Conservation (phyloP, 2,888 invertebrate genomes). For the Xestia xanthographa region DNA sequence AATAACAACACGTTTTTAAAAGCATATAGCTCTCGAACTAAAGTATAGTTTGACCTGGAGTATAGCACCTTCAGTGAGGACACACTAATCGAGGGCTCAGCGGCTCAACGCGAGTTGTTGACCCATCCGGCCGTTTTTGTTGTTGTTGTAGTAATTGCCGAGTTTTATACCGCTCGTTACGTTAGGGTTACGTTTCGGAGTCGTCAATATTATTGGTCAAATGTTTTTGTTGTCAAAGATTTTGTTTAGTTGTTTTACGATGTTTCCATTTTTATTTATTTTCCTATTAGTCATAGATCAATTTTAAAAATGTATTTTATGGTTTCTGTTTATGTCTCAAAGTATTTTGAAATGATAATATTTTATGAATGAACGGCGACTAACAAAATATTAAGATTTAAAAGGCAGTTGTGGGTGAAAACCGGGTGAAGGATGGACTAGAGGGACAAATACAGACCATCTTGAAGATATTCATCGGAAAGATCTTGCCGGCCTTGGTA, state of each 20-base stretch:
- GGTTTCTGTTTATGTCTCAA: neutral
- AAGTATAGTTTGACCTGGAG: slow-evolving; percentile 30
- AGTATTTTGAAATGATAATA: neutral
- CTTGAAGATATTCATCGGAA: neutral
- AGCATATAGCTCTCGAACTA: neutral
- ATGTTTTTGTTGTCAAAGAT: slow-evolving; percentile 10
- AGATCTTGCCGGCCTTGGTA: too few species aligned
- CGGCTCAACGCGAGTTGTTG: slow-evolving; percentile 31
- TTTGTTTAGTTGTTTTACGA: neutral
- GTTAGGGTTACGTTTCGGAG: slow-evolving; percentile 35
- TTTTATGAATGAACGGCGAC: neutral
- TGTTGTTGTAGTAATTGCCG: slow-evolving; percentile 49
- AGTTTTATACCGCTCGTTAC: slow-evolving; percentile 43
- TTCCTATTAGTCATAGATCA: too few species aligned
- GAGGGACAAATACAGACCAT: neutral
- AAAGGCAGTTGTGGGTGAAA: neutral
- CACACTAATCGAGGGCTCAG: slow-evolving; percentile 47
- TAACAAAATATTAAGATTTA: neutral
- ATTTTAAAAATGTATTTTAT: too few species aligned
- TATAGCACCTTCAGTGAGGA: neutral
- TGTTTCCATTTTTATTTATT: neutral
- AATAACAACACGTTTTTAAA: neutral
- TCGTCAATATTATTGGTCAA: slow-evolving; percentile 21
- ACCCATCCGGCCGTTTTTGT: slow-evolving; percentile 44
- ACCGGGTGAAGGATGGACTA: neutral